A percentile compares a stretch with the other conserved stretches of the same genome.
These are phyloP conservation scores for Drosophila nebulosa DNA, from an alignment of 1,140 invertebrate species.

Conservation along the genomic window DNA sequence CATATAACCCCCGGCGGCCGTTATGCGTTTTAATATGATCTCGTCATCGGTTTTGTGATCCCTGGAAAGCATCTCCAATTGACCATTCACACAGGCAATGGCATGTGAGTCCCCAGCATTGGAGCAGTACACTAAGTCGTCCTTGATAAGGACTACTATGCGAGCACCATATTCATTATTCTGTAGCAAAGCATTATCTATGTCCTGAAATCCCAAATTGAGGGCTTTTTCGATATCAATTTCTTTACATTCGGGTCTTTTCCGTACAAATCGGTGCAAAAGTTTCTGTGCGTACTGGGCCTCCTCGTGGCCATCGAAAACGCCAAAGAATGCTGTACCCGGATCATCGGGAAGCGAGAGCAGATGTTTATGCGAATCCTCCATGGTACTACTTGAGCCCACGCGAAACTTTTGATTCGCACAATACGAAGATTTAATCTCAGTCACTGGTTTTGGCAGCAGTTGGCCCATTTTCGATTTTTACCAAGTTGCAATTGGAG, in stretches of 20 bases:
- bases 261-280: constrained; percentile 94
- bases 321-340: constrained; percentile 95
- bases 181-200: constrained; percentile 97
- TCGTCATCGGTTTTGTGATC: constrained; percentile 98
- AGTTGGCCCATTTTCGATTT: constrained; percentile 94
- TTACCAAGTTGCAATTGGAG: too few relatives aligned
- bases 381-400: constrained; percentile 98
- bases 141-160: constrained; percentile 93
- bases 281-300: constrained; percentile 96
- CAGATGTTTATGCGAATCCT: constrained; percentile 98
- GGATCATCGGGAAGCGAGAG: constrained; percentile 95
- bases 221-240: constrained; percentile 81
- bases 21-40: constrained; percentile 92
- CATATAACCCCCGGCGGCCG: constrained; percentile 97
- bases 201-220: constrained; percentile 93
- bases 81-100: constrained; percentile 88
- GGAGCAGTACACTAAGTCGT: constrained; percentile 92
- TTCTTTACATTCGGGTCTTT: constrained; percentile 86
- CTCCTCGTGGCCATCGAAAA: constrained; percentile 91
- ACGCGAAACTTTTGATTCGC: constrained; percentile 86
- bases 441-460: constrained; percentile 95
- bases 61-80: constrained; percentile 85
- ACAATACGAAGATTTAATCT: constrained; percentile 92
- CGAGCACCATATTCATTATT: constrained; percentile 92
- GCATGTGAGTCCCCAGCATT: constrained; percentile 98